Percentiles rank a stretch among this genome's conserved stretches.
Conservation (phyloP, 2,888 invertebrate genomes). For the Tanytarsus gracilentus region DNA sequence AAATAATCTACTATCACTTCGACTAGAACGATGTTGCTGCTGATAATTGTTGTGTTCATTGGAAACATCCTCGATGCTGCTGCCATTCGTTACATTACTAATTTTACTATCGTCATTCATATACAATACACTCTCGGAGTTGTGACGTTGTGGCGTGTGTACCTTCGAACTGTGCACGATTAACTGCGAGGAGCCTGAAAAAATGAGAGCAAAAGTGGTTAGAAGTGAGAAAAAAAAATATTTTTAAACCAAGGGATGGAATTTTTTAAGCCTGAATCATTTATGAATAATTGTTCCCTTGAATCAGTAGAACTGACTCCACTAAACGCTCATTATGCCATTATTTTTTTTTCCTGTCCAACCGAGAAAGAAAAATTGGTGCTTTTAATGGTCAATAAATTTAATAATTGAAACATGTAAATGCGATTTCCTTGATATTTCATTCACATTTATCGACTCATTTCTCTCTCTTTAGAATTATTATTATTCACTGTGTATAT, state of each 20-base stretch:
- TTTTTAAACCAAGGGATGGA: too few relatives aligned
- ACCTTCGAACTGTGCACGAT: conserved; percentile 71
- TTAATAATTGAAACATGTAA: conserved; percentile 14
- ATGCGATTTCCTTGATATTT: conserved; percentile 3
- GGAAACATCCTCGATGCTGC: conserved; percentile 29
- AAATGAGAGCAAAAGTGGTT: background rate
- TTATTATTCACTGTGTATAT: too few relatives aligned
- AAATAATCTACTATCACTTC: conserved; percentile 50
- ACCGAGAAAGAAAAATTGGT: conserved; percentile 1
- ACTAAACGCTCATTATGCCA: too few relatives aligned
- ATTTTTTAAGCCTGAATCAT: too few relatives aligned
- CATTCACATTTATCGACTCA: too few relatives aligned
- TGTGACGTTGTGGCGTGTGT: conserved; percentile 65
- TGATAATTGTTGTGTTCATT: background rate
- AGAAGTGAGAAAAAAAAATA: too few relatives aligned
- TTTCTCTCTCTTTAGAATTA: background rate
- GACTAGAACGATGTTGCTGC: conserved; percentile 37
- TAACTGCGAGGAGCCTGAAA: conserved; percentile 46
- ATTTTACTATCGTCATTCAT: conserved; percentile 46
- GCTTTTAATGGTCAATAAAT: conserved; percentile 17
- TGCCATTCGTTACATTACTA: conserved; percentile 29
- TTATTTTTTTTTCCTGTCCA: too few relatives aligned
- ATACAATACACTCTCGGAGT: conserved; percentile 66
- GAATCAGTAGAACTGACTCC: too few relatives aligned
- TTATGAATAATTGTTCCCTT: too few relatives aligned